Evolutionary conservation across 2,113 vertebrate species (phyloP), one percentile per base, ranked within the genome.

Genomic region (Daubentonia madagascariensis): DNA sequence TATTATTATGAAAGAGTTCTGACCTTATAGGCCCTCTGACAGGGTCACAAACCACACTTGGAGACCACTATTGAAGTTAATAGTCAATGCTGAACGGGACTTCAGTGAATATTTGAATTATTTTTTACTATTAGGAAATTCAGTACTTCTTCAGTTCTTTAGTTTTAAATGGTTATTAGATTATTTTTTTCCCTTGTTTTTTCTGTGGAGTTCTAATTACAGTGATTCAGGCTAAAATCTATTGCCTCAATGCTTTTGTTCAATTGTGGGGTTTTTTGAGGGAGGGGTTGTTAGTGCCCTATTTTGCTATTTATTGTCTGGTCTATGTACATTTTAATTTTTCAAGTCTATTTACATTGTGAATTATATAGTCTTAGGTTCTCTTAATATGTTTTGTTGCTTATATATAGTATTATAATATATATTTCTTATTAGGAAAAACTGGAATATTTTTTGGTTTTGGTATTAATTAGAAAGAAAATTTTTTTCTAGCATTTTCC

Each of bases 381-480:
- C 30, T 94, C 59, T 92, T 94, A 72, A 6, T 84, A n/a, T 76
- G 45, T 52, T 68, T 83, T 78, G 11, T 63, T 28, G 61, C 43
- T 96, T 81, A 63, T 59, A 35, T 61, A 45, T 89, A 89, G 28
- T 43, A 67, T 90, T 86, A 48, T 70, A 73, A 14, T 30, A 83
- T 30, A 78, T 23, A 79, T 94, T 81, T 92, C 13, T 72, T 92
- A 85, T 37, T 76, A 92, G 48, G 25, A 89, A 79, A 90, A 22
- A 48, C 35, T 57, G 50, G 37, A 84, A 6, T 78, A 2, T 61
- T 81, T 91, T 91, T 68, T 97, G n/a, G 12, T 32, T 91, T 89
- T 54, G 22, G 16, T 92, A 78, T 81, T 89, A 70, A 87, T 73
- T 94, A 79, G 48, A 84, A 95, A 68, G 85, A 35, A 83, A 85